Conservation (phyloP, 2,888 invertebrate genomes). For the Laspeyria flexula region DNA sequence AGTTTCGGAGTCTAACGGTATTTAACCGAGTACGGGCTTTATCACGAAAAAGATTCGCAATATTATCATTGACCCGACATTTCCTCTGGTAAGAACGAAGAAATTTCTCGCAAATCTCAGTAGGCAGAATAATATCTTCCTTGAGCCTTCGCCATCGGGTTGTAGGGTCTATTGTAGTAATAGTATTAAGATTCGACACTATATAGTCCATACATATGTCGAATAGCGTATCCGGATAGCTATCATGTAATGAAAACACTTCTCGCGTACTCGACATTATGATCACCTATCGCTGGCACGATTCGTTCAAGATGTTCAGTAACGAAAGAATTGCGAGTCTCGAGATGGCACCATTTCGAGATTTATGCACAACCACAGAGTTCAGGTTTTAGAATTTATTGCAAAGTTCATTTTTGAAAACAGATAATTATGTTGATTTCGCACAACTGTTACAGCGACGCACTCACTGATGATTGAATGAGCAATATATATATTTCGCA, state of each 20-base stretch:
- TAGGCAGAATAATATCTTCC: constrained; percentile 88
- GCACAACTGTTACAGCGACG: not conserved
- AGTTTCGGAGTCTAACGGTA: constrained; percentile 89
- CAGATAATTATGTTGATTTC: not conserved
- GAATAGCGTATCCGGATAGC: constrained; percentile 86
- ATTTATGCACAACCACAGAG: constrained; percentile 19
- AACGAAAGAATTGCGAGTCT: constrained; percentile 48
- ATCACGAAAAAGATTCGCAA: constrained; percentile 90
- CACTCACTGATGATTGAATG: not conserved
- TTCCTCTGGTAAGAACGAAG: constrained; percentile 85
- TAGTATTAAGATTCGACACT: constrained; percentile 87
- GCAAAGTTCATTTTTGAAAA: constrained; percentile 17
- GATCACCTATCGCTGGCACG: constrained; percentile 31
- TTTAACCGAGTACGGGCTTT: constrained; percentile 88
- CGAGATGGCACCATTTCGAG: constrained; percentile 49
- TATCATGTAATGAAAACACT: constrained; percentile 63
- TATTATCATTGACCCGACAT: constrained; percentile 87
- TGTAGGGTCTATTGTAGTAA: constrained; percentile 81
- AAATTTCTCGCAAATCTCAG: constrained; percentile 90
- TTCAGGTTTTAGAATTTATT: constrained; percentile 15
- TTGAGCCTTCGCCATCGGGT: constrained; percentile 81
- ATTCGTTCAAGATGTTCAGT: constrained; percentile 46
- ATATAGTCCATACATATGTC: constrained; percentile 88
- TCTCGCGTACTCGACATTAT: constrained; percentile 62
- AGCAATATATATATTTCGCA: constrained; percentile 12